phyloP scores from a whole-genome alignment of 2,113 vertebrate genomes.

The Xenopus borealis region DNA sequence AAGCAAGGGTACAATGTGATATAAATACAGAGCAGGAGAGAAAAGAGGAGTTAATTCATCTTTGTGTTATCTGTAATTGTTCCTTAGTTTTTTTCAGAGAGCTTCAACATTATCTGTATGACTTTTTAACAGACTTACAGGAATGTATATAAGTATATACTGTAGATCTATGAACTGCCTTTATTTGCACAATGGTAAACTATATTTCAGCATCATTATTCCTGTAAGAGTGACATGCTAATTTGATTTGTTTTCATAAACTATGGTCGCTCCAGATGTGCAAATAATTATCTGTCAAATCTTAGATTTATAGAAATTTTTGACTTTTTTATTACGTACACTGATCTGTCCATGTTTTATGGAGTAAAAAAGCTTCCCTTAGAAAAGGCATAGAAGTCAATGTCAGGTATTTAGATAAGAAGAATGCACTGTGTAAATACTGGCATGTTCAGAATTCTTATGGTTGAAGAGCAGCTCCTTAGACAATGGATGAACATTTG shows the following conservation, averaged over 20 bases:
- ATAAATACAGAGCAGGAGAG: no score
- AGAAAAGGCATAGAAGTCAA: slow-evolving; percentile 20
- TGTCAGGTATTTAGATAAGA: slow-evolving; percentile 42
- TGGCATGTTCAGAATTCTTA: slow-evolving; percentile 35
- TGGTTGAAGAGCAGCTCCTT: slow-evolving; percentile 16
- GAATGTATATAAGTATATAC: no score
- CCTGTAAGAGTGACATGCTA: background rate
- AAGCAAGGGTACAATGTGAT: no score
- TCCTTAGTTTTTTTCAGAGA: no score
- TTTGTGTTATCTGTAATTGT: no score
- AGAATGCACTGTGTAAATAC: slow-evolving; percentile 35
- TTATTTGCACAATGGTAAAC: background rate
- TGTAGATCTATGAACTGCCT: no score
- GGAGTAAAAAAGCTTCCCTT: slow-evolving; percentile 18
- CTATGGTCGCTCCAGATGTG: background rate
- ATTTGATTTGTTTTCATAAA: slow-evolving; percentile 12
- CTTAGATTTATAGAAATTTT: slow-evolving; percentile 22
- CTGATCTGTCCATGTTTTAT: slow-evolving; percentile 26
- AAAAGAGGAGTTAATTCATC: no score
- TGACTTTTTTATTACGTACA: slow-evolving; percentile 11
- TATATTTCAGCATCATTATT: background rate
- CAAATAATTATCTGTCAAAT: slow-evolving; percentile 25
- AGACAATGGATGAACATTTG: slow-evolving; percentile 29
- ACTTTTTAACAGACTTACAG: no score
- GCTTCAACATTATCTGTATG: no score